These are phyloP conservation scores for Parotocinclus haroldoi DNA, from an alignment of 2,797 vertebrate species.

Conservation along the genomic window DNA sequence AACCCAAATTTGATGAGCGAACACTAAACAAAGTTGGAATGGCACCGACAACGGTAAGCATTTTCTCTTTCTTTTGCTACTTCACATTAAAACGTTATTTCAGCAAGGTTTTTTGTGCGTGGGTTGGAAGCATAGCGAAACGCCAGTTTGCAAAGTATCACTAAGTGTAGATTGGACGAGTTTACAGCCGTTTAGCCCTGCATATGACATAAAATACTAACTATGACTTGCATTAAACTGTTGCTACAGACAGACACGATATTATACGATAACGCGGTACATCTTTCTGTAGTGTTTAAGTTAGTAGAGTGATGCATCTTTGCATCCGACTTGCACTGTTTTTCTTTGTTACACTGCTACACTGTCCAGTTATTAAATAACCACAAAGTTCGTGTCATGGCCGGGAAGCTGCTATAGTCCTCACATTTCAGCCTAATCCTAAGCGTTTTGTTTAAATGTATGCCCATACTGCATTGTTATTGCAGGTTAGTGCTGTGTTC, in stretches of 20 bases:
- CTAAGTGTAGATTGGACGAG: background rate
- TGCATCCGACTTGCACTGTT: background rate
- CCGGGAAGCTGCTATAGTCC: too few species aligned
- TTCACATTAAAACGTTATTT: background rate
- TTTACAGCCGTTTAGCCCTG: background rate
- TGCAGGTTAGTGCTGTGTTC: too few species aligned
- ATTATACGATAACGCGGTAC: too few species aligned
- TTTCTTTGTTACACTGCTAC: constrained; percentile 15
- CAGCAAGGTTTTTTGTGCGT: background rate
- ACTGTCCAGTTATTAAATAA: constrained; percentile 16
- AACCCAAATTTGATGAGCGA: constrained; percentile 31
- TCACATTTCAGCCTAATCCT: too few species aligned
- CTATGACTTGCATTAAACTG: too few species aligned
- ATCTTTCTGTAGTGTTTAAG: background rate
- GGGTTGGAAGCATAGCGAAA: background rate
- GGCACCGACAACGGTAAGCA: constrained; percentile 52
- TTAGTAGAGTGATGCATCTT: background rate
- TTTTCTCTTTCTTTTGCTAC: background rate
- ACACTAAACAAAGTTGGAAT: constrained; percentile 45
- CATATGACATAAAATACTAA: background rate
- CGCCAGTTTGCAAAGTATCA: constrained; percentile 7
- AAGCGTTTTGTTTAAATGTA: too few species aligned
- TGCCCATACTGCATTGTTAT: too few species aligned
- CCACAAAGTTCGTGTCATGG: constrained; percentile 12
- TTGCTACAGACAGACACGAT: too few species aligned